Base-by-base conservation (phyloP, 2,797 vertebrate species). In the Urosaurus nigricauda region DNA sequence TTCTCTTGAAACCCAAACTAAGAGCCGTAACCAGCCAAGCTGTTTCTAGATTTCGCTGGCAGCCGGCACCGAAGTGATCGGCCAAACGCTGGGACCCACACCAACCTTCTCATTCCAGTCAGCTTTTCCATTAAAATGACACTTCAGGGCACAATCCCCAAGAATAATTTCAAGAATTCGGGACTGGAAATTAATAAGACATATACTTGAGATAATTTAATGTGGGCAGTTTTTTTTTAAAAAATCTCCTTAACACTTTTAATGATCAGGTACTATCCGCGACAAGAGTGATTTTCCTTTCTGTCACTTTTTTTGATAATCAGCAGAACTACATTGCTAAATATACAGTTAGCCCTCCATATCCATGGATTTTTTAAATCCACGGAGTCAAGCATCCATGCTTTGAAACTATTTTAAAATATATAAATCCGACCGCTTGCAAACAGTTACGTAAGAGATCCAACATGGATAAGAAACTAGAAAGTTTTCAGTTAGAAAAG, bases 141-240 rank as follows among this genome's bases (percentile, higher is more conserved):
- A 78, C 47, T 88, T 78, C n/a, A 70, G 60, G 87, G 81, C 87
- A 68, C 47, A 79, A 79, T 47, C 32, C 74, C 82, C 47, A 79
- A 78, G 81, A 68, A 60, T 78, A 65, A 58, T 84, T 84, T 70
- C 56, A 63, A 70, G 12, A 56, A 60, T 84, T 29, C 78, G 35
- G 29, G 79, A 80, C 51, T 58, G 53, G 47, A 35, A 83, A 84
- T 88, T 68, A 78, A 84, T 70, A 83, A 78, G 81, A 78, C 60
- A 84, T 37, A 63, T 35, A 82, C 37, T 88, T 32, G 12, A 75
- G 79, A 77, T 78, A 43, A 68, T 83, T 88, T 79, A 71, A 70
- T 43, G 82, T 79, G 82, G 80, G 63, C 47, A 51, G 47, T 51
- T 83, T 37, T 68, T 29, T 32, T 29, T 68, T 32, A 8, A 24